phyloP scores from a whole-genome alignment of 2,113 vertebrate genomes.

The Polyodon spathula region DNA sequence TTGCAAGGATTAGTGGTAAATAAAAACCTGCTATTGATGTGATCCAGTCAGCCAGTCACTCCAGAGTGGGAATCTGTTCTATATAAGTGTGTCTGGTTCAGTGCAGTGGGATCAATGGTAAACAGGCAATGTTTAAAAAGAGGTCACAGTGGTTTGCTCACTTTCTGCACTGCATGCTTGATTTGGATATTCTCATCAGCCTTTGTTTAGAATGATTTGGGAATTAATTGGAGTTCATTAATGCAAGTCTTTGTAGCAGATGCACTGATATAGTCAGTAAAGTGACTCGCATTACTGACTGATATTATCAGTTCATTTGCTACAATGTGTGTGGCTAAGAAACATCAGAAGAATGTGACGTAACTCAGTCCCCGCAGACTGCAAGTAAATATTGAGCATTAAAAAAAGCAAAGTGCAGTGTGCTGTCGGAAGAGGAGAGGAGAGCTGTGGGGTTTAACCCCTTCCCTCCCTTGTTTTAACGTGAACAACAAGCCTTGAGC shows the following conservation, averaged over 20 bases:
- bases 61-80: too few species aligned
- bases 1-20: too few species aligned
- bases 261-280: constrained; percentile 73
- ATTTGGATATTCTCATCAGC: constrained; percentile 75
- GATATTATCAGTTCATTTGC: too few species aligned
- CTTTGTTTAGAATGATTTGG: constrained; percentile 77
- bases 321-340: constrained; percentile 77
- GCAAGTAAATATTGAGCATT: constrained; percentile 68
- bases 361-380: constrained; percentile 65
- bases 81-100: constrained; percentile 43
- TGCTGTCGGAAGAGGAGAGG: neutral
- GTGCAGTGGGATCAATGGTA: constrained; percentile 43
- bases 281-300: too few species aligned
- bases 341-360: constrained; percentile 72
- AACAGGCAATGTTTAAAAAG: constrained; percentile 55
- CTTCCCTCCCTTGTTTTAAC: too few species aligned
- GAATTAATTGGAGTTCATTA: constrained; percentile 80
- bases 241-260: constrained; percentile 62
- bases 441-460: too few species aligned
- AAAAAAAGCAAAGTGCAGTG: constrained; percentile 31
- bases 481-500: too few species aligned
- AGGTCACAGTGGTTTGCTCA: constrained; percentile 56
- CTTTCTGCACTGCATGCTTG: constrained; percentile 64
- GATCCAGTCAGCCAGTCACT: too few species aligned
- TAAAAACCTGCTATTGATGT: too few species aligned